A percentile compares a stretch with the other conserved stretches of the same genome.
phyloP scores from a whole-genome alignment of 2,113 vertebrate species.

The Tachuris rubrigastra region DNA sequence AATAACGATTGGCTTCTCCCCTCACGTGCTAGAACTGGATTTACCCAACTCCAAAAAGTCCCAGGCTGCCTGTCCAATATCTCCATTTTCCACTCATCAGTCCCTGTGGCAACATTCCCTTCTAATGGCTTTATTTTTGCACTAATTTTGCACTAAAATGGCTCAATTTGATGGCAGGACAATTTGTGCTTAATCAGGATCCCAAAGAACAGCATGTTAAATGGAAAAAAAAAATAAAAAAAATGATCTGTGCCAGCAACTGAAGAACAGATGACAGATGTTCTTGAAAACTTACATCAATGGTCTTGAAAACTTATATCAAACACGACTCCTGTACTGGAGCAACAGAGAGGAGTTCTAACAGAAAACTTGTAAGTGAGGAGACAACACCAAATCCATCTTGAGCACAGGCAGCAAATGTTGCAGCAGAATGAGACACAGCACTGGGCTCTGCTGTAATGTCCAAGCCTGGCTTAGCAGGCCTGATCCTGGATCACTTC shows the following conservation, averaged over 20 bases:
- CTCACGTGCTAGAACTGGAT: background rate
- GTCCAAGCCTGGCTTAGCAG: background rate
- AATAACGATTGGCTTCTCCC: background rate
- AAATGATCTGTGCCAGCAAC: background rate
- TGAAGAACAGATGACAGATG: background rate
- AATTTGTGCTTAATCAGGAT: background rate
- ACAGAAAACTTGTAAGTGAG: background rate
- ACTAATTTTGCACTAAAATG: background rate
- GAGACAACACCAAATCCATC: background rate
- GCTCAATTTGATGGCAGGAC: background rate
- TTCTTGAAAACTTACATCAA: background rate
- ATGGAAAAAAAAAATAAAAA: background rate
- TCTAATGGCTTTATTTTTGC: background rate
- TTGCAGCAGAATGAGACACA: background rate
- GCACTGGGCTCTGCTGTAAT: background rate
- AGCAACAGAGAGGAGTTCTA: background rate
- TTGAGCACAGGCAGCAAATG: background rate
- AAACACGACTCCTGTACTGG: background rate
- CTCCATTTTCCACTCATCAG: background rate
- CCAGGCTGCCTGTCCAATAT: background rate
- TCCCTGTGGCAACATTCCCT: background rate
- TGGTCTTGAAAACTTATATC: background rate
- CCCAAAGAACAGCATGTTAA: background rate
- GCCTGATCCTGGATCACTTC: background rate
- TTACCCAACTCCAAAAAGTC: background rate